A percentile compares a stretch with the other conserved stretches of the same genome.
These are phyloP conservation scores for Tachysurus vachellii DNA, from an alignment of 2,113 vertebrate species.

Conservation along the genomic window DNA sequence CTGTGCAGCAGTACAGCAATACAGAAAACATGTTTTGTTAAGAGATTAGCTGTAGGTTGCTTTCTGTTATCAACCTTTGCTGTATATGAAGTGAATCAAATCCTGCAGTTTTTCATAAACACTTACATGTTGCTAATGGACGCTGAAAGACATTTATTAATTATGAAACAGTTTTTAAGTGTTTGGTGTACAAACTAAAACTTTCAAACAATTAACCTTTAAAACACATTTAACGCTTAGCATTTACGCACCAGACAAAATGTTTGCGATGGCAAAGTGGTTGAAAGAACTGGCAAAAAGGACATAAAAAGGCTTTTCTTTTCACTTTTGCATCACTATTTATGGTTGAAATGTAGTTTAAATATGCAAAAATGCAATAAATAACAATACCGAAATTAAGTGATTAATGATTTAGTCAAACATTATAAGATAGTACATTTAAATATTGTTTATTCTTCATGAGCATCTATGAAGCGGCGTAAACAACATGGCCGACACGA, in stretches of 20 bases:
- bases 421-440: neutral
- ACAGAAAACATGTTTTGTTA: neutral
- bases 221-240: neutral
- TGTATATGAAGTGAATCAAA: neutral
- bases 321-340: neutral
- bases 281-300: neutral
- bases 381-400: neutral
- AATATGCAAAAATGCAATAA: neutral
- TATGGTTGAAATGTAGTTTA: neutral
- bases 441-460: constrained; percentile 22
- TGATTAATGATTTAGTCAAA: neutral
- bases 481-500: constrained; percentile 11
- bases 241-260: neutral
- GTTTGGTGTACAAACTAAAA: neutral
- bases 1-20: neutral
- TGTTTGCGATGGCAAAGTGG: neutral
- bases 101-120: neutral
- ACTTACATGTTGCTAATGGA: neutral
- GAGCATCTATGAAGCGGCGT: neutral
- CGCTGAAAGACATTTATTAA: neutral
- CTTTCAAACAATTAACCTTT: neutral
- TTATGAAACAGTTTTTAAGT: neutral
- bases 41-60: neutral
- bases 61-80: neutral
- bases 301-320: neutral